Conservation (phyloP, 2,113 vertebrate species). For the Psittacus erithacus region DNA sequence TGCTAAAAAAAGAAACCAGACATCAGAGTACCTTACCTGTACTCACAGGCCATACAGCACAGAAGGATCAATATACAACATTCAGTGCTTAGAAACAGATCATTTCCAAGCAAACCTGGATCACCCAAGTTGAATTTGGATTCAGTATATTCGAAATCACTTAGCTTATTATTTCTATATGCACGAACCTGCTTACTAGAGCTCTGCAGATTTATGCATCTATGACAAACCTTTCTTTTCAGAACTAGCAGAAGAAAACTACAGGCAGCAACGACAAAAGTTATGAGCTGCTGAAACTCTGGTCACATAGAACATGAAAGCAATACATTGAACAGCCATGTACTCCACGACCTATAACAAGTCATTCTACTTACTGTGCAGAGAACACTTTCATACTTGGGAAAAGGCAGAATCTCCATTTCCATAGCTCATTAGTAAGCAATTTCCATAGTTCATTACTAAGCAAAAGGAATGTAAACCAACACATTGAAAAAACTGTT, state of each 20-base stretch:
- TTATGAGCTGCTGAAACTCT: neutral
- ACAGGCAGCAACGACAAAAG: neutral
- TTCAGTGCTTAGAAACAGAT: neutral
- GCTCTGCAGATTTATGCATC: neutral
- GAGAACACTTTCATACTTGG: neutral
- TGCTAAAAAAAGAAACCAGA: neutral
- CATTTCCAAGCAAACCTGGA: neutral
- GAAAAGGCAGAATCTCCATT: constrained; percentile 33
- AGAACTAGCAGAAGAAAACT: neutral
- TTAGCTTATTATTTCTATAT: neutral
- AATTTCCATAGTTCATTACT: constrained; percentile 63
- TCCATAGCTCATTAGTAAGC: constrained; percentile 60
- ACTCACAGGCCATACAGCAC: neutral
- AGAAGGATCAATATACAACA: neutral
- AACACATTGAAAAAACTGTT: constrained; percentile 44
- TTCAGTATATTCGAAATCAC: neutral
- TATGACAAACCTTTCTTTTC: neutral
- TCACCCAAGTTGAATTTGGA: neutral
- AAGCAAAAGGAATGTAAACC: constrained; percentile 40
- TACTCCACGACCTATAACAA: neutral
- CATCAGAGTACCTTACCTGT: neutral
- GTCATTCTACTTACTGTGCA: neutral
- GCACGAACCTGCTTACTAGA: neutral
- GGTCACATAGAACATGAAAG: neutral
- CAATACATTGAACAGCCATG: neutral